These are phyloP conservation scores for Ormyrus nitidulus DNA, from an alignment of 2,888 invertebrate species.

Conservation along the genomic window DNA sequence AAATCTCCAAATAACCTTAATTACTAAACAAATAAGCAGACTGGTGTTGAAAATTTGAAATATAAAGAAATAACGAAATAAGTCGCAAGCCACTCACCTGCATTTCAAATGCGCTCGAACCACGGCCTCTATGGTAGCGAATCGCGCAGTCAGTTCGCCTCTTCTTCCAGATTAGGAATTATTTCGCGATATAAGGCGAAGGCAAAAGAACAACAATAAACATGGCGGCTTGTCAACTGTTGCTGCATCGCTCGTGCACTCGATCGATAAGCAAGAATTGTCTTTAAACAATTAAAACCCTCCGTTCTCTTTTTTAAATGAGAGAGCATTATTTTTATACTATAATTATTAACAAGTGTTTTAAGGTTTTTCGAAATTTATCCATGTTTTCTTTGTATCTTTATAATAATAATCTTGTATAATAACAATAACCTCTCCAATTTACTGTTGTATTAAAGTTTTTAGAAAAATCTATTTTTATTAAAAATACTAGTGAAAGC, in stretches of 20 bases:
- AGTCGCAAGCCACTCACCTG: constrained; percentile 14
- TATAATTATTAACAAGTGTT: too few relatives aligned
- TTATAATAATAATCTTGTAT: too few relatives aligned
- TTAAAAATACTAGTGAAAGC: background rate
- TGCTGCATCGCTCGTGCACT: background rate
- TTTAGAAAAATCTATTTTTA: background rate
- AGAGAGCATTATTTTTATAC: too few relatives aligned
- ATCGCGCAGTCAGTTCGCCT: constrained; percentile 31
- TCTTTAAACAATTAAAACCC: too few relatives aligned
- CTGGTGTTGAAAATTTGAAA: constrained; percentile 6
- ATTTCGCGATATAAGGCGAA: constrained; percentile 53
- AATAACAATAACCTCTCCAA: too few relatives aligned
- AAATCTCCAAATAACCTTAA: background rate
- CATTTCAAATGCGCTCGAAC: constrained; percentile 43
- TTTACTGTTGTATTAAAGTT: background rate
- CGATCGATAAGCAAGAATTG: constrained; percentile 3
- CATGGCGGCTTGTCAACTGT: constrained; percentile 41
- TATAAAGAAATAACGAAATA: constrained; percentile 10
- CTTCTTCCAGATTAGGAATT: constrained; percentile 54
- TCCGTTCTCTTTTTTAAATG: too few relatives aligned
- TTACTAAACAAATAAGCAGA: background rate
- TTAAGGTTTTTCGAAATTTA: too few relatives aligned
- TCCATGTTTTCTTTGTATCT: too few relatives aligned
- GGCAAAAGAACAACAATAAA: constrained; percentile 50
- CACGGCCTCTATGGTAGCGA: constrained; percentile 45